phyloP scores from a whole-genome alignment of 2,113 vertebrate genomes.

The Lontra canadensis region DNA sequence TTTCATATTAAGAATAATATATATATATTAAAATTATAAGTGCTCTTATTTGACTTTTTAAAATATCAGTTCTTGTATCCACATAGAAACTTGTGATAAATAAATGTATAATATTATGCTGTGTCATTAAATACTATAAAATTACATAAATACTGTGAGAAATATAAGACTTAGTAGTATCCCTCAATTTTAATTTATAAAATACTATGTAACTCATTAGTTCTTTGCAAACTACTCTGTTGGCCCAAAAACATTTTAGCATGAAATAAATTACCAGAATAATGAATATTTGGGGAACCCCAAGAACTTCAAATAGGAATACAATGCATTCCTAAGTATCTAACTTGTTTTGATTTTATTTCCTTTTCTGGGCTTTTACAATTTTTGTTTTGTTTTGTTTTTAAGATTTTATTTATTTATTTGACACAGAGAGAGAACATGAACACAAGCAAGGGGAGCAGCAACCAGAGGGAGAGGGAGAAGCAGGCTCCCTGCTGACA shows the following conservation, averaged over 20 bases:
- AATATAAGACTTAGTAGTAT: conserved; percentile 57
- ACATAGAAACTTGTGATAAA: conserved; percentile 67
- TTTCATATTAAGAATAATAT: conserved; percentile 51
- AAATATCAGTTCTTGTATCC: not conserved
- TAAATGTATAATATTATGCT: conserved; percentile 66
- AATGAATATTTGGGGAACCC: conserved; percentile 14
- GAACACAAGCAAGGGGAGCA: too few relatives aligned
- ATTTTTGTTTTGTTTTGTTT: too few relatives aligned
- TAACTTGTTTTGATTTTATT: conserved; percentile 20
- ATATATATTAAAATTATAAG: conserved; percentile 45
- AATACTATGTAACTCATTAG: conserved; percentile 41
- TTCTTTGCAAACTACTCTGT: conserved; percentile 31
- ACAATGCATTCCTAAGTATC: not conserved
- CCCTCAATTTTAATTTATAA: conserved; percentile 53
- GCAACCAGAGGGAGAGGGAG: too few relatives aligned
- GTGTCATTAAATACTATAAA: conserved; percentile 62
- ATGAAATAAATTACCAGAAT: conserved; percentile 37
- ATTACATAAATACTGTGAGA: conserved; percentile 52
- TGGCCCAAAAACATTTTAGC: conserved; percentile 8
- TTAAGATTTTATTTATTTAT: too few relatives aligned
- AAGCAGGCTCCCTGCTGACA: too few relatives aligned
- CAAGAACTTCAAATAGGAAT: not conserved
- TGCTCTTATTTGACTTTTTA: not conserved
- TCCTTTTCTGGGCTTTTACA: not conserved
- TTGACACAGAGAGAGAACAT: too few relatives aligned